Conservation (phyloP, 2,888 invertebrate genomes). For the Caenorhabditis panamensis region DNA sequence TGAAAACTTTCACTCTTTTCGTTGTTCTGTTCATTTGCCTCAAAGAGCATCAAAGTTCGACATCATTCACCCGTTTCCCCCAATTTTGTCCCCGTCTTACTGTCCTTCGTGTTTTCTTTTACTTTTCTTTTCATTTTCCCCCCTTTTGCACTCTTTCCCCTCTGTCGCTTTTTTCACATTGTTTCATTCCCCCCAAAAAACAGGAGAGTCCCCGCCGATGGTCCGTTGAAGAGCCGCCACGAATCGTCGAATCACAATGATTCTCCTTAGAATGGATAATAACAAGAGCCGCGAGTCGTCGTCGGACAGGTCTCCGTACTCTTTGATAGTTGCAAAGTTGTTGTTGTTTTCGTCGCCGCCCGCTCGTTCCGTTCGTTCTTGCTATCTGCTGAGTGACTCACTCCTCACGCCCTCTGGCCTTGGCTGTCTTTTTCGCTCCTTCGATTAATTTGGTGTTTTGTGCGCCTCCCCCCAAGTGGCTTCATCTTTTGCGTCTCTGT, state of each 20-base stretch:
- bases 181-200: slow-evolving; percentile 3
- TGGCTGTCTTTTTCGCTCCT: slow-evolving; percentile 23
- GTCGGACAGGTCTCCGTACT: slow-evolving; percentile 49
- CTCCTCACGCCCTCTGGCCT: slow-evolving; percentile 37
- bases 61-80: slow-evolving; percentile 1
- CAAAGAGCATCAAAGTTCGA: slow-evolving; percentile 11
- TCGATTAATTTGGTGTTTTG: slow-evolving; percentile 55
- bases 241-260: slow-evolving; percentile 44
- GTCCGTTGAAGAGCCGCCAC: slow-evolving; percentile 43
- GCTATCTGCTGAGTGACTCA: slow-evolving; percentile 50
- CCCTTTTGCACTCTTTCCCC: slow-evolving; percentile 22
- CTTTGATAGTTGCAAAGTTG: not conserved
- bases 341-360: slow-evolving; percentile 23
- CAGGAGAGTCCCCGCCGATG: slow-evolving; percentile 41
- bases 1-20: not conserved
- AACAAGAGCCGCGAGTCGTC: slow-evolving; percentile 61
- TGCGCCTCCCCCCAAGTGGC: slow-evolving; percentile 30
- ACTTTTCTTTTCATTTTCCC: slow-evolving; percentile 1
- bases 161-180: not conserved
- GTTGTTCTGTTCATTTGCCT: slow-evolving; percentile 4
- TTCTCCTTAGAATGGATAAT: slow-evolving; percentile 65
- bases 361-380: slow-evolving; percentile 4
- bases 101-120: not conserved
- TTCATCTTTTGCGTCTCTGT: slow-evolving; percentile 27
- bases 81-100: not conserved